Base-by-base conservation (phyloP, 2,888 invertebrate genomes). In the Smittia aterrima region DNA sequence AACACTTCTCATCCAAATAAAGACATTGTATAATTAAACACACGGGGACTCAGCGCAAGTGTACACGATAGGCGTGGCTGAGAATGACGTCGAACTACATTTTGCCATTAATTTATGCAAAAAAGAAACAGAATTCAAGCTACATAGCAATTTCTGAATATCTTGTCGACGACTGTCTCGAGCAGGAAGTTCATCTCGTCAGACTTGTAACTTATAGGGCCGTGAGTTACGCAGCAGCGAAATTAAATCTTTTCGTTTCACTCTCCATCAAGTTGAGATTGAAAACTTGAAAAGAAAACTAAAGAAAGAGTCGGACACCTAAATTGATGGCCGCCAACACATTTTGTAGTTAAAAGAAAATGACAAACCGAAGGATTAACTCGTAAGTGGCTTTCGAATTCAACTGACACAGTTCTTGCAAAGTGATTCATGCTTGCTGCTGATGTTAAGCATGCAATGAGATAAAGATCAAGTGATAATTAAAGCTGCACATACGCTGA, bases 381-480 rank as follows among this genome's bases (percentile, higher is more conserved):
- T 47, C 53, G 18, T 18, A 16, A 16, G 53, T 18, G 53, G 32
- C 32, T 47, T 16, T 16, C 53, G 53, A 18, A 47, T 16, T 11
- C n/a, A 16, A 11, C 53, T 16, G 53, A 47, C 32, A 32, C 32
- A 9, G 9, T 6, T 47, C 3, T 11, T 18, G 53, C 18, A 11
- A 47, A 47, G 18, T 47, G 53, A 47, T 47, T 47, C 53, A 47
- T 47, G 32, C n/a, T n/a, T n/a, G n/a, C n/a, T n/a, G n/a, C 32
- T 32, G 32, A 32, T 32, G 32, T 32, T 32, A 32, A 32, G 32
- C 32, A 32, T 6, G 32, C 32, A 6, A 16, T 22, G 24, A 58
- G 58, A 58, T 58, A 58, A 58, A 58, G 16, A 58, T 58, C 58
- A 58, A 58, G 58, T 24, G 58, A 58, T 58, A 58, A 58, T 58